Evolutionary conservation across 2,797 vertebrate species (phyloP).

Genomic region (Rhinichthys osculus): DNA sequence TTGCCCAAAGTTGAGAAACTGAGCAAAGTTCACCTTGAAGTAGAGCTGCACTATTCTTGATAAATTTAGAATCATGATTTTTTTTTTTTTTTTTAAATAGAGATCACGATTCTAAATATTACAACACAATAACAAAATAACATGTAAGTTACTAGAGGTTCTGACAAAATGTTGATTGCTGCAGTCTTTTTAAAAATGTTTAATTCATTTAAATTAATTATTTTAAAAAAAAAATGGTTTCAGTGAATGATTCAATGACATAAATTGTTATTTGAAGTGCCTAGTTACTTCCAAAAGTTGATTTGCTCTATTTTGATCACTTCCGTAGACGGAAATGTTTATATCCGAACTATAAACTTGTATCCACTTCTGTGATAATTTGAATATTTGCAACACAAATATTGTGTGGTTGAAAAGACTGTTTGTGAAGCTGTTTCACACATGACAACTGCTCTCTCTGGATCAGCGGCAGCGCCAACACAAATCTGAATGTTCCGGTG

Average conservation of each 20-base stretch:
- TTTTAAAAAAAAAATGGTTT: too few relatives aligned
- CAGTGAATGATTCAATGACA: neutral
- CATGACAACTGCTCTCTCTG: neutral
- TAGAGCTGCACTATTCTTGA: neutral
- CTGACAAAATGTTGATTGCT: neutral
- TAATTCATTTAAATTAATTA: neutral
- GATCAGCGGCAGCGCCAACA: neutral
- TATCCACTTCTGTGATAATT: neutral
- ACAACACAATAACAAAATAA: neutral
- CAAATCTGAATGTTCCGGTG: neutral
- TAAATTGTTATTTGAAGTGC: neutral
- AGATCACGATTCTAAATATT: neutral
- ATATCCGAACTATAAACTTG: neutral
- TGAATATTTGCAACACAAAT: neutral
- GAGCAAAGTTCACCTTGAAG: neutral
- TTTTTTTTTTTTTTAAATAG: neutral
- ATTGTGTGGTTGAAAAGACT: neutral
- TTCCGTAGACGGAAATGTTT: neutral
- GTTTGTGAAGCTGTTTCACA: neutral
- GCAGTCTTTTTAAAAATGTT: neutral
- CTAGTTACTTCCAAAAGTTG: neutral
- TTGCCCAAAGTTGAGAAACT: slow-evolving; percentile 12
- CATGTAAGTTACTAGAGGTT: neutral
- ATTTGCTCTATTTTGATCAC: neutral
- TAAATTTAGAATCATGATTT: neutral